Evolutionary conservation across 2,888 invertebrate species (phyloP), one percentile per base, ranked within the genome.

Genomic region (Drosophila austrosaltans): DNA sequence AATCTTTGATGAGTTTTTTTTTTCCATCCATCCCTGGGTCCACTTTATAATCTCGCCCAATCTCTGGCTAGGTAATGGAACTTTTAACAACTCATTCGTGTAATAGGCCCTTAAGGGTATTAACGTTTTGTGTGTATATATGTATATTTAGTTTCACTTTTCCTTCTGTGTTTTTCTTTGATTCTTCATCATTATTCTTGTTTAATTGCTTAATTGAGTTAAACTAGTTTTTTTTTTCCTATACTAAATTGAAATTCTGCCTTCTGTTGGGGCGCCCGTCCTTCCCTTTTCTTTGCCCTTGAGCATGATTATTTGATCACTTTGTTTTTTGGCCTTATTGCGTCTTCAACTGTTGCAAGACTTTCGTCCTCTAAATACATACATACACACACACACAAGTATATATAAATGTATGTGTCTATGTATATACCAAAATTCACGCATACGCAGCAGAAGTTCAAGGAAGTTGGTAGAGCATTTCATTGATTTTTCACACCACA

Each of bases 401-500:
- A 22, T 48, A 7, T 25, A 48, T 48, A 25, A 25, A 48, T 42
- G 32, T 6, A 2, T 16, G 5, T 6, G 6, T 16, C 1, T 42
- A 16, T 48, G 8, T 44, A 4, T 44, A 48, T 10, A 7, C 7
- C 25, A 44, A 25, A 48, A 42, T 48, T 48, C 22, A 48, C 22
- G 48, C 48, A 48, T 48, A 48, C 48, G 48, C 48, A 48, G 48
- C 22, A 48, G 12, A 48, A 10, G 25, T 48, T 36, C 25, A 16
- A 25, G 32, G 7, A 30, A 36, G 56, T 12, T 40, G 40, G 69
- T 66, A 75, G 66, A 66, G 61, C 72, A 66, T 69, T 78, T 75
- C 81, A 81, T 86, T 81, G 86, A 81, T 81, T 81, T 81, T 81
- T 81, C 82, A 81, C 73, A 76, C 81, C 64, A 62, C 66, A 66